These are phyloP conservation scores for Narcine bancroftii DNA, from an alignment of 2,113 vertebrate species.

Conservation along the genomic window DNA sequence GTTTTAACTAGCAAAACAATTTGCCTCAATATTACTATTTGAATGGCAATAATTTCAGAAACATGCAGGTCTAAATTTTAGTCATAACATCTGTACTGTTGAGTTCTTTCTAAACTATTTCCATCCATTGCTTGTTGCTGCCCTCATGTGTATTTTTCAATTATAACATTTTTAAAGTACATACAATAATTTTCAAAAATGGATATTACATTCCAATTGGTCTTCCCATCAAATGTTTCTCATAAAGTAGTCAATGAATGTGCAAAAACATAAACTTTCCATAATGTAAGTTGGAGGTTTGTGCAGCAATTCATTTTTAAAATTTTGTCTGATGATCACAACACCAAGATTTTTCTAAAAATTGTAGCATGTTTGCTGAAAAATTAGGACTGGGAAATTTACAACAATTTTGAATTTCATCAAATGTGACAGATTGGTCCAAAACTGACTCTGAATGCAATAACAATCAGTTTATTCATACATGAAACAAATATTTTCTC, in stretches of 20 bases:
- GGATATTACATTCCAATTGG: background rate
- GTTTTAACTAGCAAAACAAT: background rate
- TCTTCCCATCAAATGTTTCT: background rate
- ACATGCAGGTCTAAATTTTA: background rate
- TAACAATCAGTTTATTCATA: background rate
- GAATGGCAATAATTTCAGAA: background rate
- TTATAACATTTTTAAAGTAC: slow-evolving; percentile 1
- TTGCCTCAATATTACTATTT: background rate
- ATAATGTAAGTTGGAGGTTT: no score
- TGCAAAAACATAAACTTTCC: background rate
- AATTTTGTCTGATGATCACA: background rate
- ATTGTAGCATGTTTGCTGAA: background rate
- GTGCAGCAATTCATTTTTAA: background rate
- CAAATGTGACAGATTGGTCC: background rate
- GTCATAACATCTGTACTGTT: no score
- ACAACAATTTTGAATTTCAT: background rate
- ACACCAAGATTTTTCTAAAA: background rate
- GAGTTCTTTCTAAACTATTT: background rate
- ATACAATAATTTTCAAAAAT: background rate
- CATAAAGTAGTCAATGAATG: no score
- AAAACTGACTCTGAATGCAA: background rate
- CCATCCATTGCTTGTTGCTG: background rate
- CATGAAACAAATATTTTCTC: background rate
- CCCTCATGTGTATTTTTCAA: slow-evolving; percentile 8
- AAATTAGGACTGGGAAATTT: background rate